Evolutionary conservation across 1,140 invertebrate genomes (phyloP).

Genomic region (Drosophila takahashii): DNA sequence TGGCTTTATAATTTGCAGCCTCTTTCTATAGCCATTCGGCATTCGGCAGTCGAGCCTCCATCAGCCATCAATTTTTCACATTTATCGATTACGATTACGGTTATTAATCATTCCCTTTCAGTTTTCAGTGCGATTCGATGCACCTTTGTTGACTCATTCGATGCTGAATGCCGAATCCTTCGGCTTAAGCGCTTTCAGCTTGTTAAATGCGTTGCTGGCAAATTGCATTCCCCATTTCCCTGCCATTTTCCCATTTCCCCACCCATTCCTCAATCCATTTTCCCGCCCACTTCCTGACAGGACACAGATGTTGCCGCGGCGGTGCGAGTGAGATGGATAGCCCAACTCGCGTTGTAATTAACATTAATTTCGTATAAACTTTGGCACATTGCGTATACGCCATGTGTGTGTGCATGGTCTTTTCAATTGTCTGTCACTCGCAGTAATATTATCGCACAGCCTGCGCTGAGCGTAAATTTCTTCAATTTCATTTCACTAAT

Average conservation of each 20-base stretch:
- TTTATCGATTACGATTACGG: slow-evolving; percentile 43
- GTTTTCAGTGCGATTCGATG: slow-evolving; percentile 18
- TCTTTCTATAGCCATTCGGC: too few relatives aligned
- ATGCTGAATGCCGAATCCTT: slow-evolving; percentile 17
- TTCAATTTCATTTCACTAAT: too few relatives aligned
- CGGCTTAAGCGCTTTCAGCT: slow-evolving; percentile 44
- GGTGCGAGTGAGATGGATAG: slow-evolving; percentile 35
- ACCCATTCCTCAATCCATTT: not conserved
- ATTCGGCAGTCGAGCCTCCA: not conserved
- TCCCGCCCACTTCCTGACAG: slow-evolving; percentile 18
- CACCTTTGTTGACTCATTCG: slow-evolving; percentile 39
- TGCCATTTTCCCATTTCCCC: not conserved
- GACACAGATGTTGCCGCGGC: slow-evolving; percentile 21
- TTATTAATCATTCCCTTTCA: slow-evolving; percentile 47
- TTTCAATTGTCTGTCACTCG: slow-evolving; percentile 52
- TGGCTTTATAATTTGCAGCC: too few relatives aligned
- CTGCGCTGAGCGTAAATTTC: not conserved
- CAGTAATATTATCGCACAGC: slow-evolving; percentile 26
- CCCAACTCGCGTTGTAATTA: slow-evolving; percentile 58
- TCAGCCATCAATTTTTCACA: slow-evolving; percentile 15
- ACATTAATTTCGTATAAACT: slow-evolving; percentile 74
- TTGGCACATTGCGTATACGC: slow-evolving; percentile 61
- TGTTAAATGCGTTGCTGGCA: slow-evolving; percentile 48
- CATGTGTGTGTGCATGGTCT: slow-evolving; percentile 28
- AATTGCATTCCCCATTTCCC: slow-evolving; percentile 40